phyloP scores from a whole-genome alignment of 2,797 vertebrate species.

The Coracias cyanogaster region DNA sequence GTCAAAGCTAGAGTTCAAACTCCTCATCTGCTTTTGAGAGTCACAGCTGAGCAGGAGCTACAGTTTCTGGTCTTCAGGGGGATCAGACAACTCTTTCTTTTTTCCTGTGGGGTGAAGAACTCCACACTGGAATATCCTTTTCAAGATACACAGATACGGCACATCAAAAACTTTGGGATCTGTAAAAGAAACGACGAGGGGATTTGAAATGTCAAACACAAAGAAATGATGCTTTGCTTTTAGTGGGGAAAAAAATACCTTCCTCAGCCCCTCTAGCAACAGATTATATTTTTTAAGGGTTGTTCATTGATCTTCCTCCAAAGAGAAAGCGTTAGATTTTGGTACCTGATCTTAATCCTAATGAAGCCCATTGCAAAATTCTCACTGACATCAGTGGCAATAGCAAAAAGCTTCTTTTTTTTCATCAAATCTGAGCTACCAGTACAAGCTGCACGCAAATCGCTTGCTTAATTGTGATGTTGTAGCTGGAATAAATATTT shows the following conservation, averaged over 20 bases:
- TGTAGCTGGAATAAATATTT: slow-evolving; percentile 26
- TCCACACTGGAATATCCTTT: slow-evolving; percentile 18
- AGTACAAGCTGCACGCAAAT: neutral
- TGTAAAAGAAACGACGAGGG: slow-evolving; percentile 31
- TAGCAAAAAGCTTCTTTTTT: neutral
- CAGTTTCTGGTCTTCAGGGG: neutral
- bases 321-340: slow-evolving; percentile 18
- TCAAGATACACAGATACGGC: slow-evolving; percentile 25
- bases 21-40: neutral
- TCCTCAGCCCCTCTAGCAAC: slow-evolving; percentile 37
- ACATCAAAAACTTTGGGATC: slow-evolving; percentile 38
- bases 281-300: slow-evolving; percentile 50
- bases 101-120: neutral
- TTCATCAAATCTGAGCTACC: neutral
- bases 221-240: slow-evolving; percentile 54
- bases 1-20: neutral
- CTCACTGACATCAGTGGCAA: neutral
- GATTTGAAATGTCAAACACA: slow-evolving; percentile 62
- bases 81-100: neutral
- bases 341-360: slow-evolving; percentile 47
- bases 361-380: slow-evolving; percentile 25
- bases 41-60: neutral
- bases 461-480: neutral
- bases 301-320: slow-evolving; percentile 40
- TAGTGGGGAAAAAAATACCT: neutral